These are phyloP conservation scores for Chromoteleia sp. DNA, from an alignment of 2,888 invertebrate genomes.

Conservation along the genomic window DNA sequence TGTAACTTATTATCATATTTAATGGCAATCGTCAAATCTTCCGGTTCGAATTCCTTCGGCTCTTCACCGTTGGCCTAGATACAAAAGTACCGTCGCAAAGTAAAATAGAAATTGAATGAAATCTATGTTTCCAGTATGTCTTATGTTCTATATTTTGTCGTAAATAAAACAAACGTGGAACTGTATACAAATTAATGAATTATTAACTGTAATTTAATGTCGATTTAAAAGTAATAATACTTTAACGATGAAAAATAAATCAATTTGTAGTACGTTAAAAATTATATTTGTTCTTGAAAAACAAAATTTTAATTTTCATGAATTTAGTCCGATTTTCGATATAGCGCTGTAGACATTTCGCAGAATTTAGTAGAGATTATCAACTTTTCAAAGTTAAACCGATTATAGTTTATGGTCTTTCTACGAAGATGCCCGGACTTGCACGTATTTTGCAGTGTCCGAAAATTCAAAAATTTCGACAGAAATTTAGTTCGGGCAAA, in stretches of 20 bases:
- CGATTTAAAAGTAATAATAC: too few species aligned
- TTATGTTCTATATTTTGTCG: too few species aligned
- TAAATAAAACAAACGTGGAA: too few species aligned
- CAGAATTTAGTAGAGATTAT: not conserved
- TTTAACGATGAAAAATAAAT: too few species aligned
- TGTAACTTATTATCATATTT: constrained; percentile 45
- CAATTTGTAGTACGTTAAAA: too few species aligned
- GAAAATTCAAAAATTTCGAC: constrained; percentile 1
- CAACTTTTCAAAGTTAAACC: constrained; percentile 5
- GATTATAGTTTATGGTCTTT: constrained; percentile 18
- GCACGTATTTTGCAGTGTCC: not conserved
- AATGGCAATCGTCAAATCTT: constrained; percentile 12
- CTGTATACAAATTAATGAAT: too few species aligned
- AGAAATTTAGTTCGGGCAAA: not conserved
- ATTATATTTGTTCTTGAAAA: not conserved
- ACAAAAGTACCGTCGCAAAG: too few species aligned
- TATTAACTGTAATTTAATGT: too few species aligned
- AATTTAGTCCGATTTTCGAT: constrained; percentile 9
- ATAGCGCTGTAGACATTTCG: not conserved
- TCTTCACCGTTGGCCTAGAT: constrained; percentile 11
- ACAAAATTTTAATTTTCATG: not conserved
- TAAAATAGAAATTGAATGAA: too few species aligned
- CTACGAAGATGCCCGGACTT: constrained; percentile 4
- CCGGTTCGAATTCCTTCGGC: not conserved
- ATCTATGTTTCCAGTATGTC: too few species aligned